These are phyloP conservation scores for Calidris pygmaea DNA, from an alignment of 2,113 vertebrate species.

Conservation along the genomic window DNA sequence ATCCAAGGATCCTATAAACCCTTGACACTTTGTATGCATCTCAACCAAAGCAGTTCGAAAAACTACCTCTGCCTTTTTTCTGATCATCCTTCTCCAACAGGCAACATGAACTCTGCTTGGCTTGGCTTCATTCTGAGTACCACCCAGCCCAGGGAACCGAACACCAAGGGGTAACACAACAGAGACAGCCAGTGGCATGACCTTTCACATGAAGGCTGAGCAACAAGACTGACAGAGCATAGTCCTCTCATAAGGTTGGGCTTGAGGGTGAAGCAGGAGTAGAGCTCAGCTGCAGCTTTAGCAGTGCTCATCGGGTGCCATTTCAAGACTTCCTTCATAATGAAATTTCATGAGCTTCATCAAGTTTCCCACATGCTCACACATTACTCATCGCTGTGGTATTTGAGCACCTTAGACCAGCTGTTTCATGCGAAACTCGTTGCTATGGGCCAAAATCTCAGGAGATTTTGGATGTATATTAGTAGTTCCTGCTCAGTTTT, in stretches of 20 bases:
- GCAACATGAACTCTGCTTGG: neutral
- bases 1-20: neutral
- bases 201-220: neutral
- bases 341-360: neutral
- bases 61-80: neutral
- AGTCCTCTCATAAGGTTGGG: rapidly evolving
- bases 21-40: neutral
- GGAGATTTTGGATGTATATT: neutral
- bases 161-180: neutral
- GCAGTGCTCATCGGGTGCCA: neutral
- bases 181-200: rapidly evolving
- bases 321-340: neutral
- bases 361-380: neutral
- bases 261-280: neutral
- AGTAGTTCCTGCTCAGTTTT: neutral
- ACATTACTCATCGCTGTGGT: neutral
- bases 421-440: neutral
- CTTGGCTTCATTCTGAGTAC: neutral
- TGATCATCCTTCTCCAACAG: neutral
- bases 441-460: neutral
- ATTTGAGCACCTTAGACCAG: slow-evolving; percentile 34
- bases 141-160: neutral
- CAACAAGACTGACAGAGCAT: neutral
- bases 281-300: neutral
- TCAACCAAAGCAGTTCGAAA: neutral